Evolutionary conservation across 2,888 invertebrate genomes (phyloP).

Genomic region (Poecilus cupreus): DNA sequence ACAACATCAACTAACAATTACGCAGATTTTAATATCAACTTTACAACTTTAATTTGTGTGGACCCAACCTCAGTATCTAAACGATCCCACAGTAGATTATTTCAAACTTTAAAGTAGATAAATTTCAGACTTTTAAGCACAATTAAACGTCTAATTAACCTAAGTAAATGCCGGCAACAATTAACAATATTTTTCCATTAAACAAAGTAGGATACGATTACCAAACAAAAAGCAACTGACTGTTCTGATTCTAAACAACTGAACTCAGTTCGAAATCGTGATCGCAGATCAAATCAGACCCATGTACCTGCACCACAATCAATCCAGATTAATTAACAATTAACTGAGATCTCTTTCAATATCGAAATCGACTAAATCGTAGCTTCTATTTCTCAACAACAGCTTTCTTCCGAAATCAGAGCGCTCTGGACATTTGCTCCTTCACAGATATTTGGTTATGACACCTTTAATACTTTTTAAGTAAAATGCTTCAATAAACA

Average conservation of each 20-base stretch:
- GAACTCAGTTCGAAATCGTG: slow-evolving; percentile 23
- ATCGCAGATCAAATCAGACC: slow-evolving; percentile 34
- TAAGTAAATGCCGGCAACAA: neutral
- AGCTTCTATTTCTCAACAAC: slow-evolving; percentile 12
- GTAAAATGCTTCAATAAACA: too few species aligned
- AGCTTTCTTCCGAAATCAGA: neutral
- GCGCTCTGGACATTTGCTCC: neutral
- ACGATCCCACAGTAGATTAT: too few species aligned
- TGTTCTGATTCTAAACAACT: slow-evolving; percentile 20
- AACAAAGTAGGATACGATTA: slow-evolving; percentile 21
- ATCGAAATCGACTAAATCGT: neutral
- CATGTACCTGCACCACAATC: slow-evolving; percentile 14
- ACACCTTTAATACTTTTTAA: too few species aligned
- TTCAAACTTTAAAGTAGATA: neutral
- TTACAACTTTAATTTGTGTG: too few species aligned
- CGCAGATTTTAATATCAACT: too few species aligned
- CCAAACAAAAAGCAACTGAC: slow-evolving; percentile 1
- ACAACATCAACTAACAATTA: too few species aligned
- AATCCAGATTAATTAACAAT: slow-evolving; percentile 34
- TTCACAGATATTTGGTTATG: too few species aligned
- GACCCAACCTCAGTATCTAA: too few species aligned
- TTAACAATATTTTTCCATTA: slow-evolving; percentile 21
- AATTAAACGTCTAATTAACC: slow-evolving; percentile 27
- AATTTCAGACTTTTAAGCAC: neutral
- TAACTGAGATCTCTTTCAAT: slow-evolving; percentile 19